Conservation (phyloP, 2,113 vertebrate species). For the Cottus gobio region DNA sequence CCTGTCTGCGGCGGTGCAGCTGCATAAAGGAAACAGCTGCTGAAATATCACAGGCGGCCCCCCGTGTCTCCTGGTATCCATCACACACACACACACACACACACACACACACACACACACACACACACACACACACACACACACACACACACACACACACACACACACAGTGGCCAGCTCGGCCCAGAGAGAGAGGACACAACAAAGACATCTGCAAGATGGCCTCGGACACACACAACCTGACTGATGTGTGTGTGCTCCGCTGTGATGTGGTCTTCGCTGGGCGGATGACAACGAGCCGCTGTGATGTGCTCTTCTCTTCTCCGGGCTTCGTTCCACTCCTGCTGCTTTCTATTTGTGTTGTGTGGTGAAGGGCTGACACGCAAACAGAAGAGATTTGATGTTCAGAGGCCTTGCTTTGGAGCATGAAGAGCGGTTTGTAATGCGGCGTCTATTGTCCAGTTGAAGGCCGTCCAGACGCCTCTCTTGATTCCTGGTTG, state of each 20-base stretch:
- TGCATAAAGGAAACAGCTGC: conserved; percentile 83
- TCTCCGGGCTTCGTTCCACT: conserved; percentile 13
- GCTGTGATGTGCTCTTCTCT: conserved; percentile 51
- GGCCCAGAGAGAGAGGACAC: conserved; percentile 57
- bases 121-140: conserved; percentile 50
- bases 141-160: conserved; percentile 46
- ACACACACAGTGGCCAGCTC: conserved; percentile 54
- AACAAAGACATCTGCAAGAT: conserved; percentile 80
- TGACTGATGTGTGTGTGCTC: conserved; percentile 42
- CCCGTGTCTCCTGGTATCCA: conserved; percentile 65
- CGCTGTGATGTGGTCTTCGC: conserved; percentile 48
- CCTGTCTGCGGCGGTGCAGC: conserved; percentile 75
- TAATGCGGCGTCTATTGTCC: neutral
- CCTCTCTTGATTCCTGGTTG: neutral
- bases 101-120: conserved; percentile 46
- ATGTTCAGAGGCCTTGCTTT: conserved; percentile 31
- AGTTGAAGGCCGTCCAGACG: neutral
- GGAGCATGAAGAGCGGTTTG: neutral
- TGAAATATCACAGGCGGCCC: conserved; percentile 70
- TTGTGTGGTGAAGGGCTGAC: conserved; percentile 2
- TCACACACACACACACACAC: conserved; percentile 48
- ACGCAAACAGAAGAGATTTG: conserved; percentile 10
- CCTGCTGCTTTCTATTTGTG: conserved; percentile 45
- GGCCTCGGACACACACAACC: conserved; percentile 71
- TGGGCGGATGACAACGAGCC: conserved; percentile 36